A percentile compares a stretch with the other conserved stretches of the same genome.
Conservation (phyloP, 2,888 invertebrate species). For the Adelognathus sp. region DNA sequence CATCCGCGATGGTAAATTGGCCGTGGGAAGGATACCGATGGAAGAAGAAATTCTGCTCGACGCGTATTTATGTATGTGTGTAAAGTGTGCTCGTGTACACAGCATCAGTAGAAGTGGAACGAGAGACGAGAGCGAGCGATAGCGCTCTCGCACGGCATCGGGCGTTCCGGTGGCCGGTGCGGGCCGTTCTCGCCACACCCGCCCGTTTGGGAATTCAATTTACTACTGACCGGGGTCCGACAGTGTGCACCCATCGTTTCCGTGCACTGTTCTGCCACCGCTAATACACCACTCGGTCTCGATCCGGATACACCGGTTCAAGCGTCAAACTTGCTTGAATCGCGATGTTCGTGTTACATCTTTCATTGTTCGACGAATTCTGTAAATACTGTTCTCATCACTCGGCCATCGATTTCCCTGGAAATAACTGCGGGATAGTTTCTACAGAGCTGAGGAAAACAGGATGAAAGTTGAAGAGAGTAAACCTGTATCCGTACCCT, state of each 20-base stretch:
- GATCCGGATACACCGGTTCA: neutral
- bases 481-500: too few relatives aligned
- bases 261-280: slow-evolving; percentile 14
- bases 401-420: neutral
- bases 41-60: neutral
- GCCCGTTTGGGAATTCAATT: slow-evolving; percentile 81
- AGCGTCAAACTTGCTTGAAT: slow-evolving; percentile 8
- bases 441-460: too few relatives aligned
- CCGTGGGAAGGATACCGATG: slow-evolving; percentile 31
- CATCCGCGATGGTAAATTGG: slow-evolving; percentile 39
- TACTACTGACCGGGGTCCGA: slow-evolving; percentile 70
- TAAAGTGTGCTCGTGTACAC: neutral
- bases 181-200: slow-evolving; percentile 80
- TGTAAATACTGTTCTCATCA: neutral
- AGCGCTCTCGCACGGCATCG: slow-evolving; percentile 67
- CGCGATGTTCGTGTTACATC: slow-evolving; percentile 18
- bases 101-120: slow-evolving; percentile 29
- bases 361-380: neutral
- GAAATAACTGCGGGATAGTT: neutral
- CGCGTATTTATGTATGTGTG: neutral
- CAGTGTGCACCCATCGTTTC: slow-evolving; percentile 60
- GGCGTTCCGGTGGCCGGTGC: slow-evolving; percentile 77
- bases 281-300: neutral
- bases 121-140: slow-evolving; percentile 47
- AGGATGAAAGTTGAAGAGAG: too few relatives aligned